A percentile compares a stretch with the other conserved stretches of the same genome.
Conservation (phyloP, 2,797 vertebrate species). For the Smutsia temminckii region DNA sequence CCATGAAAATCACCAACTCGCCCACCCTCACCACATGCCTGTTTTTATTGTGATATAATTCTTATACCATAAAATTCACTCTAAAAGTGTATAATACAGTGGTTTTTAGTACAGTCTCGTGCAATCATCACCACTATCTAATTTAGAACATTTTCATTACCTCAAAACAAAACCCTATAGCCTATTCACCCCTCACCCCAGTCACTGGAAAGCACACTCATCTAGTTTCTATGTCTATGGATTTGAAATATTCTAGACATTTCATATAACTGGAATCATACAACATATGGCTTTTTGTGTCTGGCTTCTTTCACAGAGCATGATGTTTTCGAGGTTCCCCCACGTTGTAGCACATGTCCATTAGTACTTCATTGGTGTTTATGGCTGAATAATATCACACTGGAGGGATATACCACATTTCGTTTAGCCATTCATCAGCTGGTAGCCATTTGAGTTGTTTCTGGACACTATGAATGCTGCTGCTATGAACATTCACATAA, state of each 20-base stretch:
- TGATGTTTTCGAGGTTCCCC: background rate
- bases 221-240: background rate
- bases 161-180: background rate
- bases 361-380: background rate
- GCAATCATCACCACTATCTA: background rate
- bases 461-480: background rate
- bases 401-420: background rate
- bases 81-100: background rate
- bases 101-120: background rate
- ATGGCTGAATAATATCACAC: background rate
- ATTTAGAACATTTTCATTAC: background rate
- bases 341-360: background rate
- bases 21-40: background rate
- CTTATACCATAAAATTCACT: background rate
- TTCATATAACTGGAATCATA: background rate
- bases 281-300: background rate
- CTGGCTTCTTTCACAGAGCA: background rate
- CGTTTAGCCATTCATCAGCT: background rate
- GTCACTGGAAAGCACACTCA: background rate
- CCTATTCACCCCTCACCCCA: background rate
- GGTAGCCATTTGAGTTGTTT: background rate
- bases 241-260: background rate
- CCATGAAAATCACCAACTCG: background rate
- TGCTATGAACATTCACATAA: accelerated
- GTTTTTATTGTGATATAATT: background rate